phyloP scores from a whole-genome alignment of 2,797 vertebrate genomes.

The Pteropus rufus region DNA sequence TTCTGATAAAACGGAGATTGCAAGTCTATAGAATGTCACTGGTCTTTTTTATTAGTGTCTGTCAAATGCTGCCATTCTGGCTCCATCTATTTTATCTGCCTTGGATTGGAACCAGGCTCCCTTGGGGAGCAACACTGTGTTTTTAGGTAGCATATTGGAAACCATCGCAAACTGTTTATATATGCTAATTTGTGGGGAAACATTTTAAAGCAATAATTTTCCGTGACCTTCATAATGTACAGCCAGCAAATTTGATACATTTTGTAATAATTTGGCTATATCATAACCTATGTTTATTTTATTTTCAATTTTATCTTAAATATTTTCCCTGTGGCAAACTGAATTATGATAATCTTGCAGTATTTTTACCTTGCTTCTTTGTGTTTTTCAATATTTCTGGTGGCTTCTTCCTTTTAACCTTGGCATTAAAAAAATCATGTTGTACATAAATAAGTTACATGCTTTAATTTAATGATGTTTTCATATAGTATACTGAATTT shows the following conservation, averaged over 20 bases:
- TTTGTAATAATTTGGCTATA: conserved; percentile 70
- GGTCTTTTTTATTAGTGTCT: conserved; percentile 76
- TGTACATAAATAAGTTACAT: conserved; percentile 67
- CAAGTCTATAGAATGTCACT: conserved; percentile 34
- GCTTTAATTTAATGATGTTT: conserved; percentile 69
- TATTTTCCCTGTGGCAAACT: conserved; percentile 70
- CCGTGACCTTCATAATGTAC: conserved; percentile 71
- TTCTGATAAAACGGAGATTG: conserved; percentile 49
- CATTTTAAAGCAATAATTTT: conserved; percentile 79
- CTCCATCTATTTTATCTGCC: conserved; percentile 61
- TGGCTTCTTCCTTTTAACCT: conserved; percentile 72
- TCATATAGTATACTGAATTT: conserved; percentile 59
- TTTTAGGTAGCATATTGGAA: conserved; percentile 75
- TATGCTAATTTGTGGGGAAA: conserved; percentile 79
- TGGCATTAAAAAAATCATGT: conserved; percentile 58
- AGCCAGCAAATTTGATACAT: conserved; percentile 67
- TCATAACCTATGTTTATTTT: conserved; percentile 79
- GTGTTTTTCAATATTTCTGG: conserved; percentile 73
- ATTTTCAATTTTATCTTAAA: conserved; percentile 80
- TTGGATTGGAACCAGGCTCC: conserved; percentile 55
- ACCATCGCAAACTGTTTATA: conserved; percentile 70
- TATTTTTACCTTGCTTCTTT: conserved; percentile 58
- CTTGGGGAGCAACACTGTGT: conserved; percentile 54
- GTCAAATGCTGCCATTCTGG: conserved; percentile 63
- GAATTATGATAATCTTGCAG: conserved; percentile 74